Evolutionary conservation across 2,797 vertebrate species (phyloP).

Genomic region (Trachops cirrhosus): DNA sequence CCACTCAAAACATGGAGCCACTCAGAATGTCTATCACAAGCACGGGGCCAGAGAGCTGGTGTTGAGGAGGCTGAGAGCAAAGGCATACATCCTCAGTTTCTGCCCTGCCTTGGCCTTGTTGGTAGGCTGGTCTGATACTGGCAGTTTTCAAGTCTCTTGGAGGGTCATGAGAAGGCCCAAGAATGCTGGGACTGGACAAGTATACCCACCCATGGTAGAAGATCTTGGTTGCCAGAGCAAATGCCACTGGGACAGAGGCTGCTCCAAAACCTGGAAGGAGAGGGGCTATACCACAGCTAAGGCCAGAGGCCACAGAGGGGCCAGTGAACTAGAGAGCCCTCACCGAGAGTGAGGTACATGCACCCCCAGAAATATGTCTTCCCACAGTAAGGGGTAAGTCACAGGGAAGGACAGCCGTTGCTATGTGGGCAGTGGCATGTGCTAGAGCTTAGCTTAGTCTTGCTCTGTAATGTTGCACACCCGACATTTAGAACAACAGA

Average conservation of each 20-base stretch:
- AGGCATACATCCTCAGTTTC: accelerated
- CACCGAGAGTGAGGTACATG: accelerated
- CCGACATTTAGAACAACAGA: background rate
- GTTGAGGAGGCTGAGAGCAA: accelerated
- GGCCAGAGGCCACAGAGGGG: background rate
- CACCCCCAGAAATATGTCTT: accelerated
- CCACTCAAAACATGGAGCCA: accelerated
- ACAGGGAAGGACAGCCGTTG: accelerated
- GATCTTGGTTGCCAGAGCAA: background rate
- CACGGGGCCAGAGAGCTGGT: accelerated
- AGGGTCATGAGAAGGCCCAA: background rate
- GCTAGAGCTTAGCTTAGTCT: accelerated
- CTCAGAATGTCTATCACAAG: accelerated
- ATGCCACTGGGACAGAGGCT: accelerated
- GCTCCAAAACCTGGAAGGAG: background rate
- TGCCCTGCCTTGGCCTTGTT: background rate
- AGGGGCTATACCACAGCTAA: accelerated
- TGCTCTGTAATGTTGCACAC: accelerated
- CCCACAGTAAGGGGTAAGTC: accelerated
- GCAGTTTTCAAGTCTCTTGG: accelerated
- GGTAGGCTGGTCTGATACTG: accelerated
- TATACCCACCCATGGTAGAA: accelerated
- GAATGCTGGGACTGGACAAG: accelerated
- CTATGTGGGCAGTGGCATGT: accelerated
- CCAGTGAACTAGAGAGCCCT: accelerated